Evolutionary conservation across 2,113 vertebrate genomes (phyloP).

Genomic region (Tricholaema leucomelas): DNA sequence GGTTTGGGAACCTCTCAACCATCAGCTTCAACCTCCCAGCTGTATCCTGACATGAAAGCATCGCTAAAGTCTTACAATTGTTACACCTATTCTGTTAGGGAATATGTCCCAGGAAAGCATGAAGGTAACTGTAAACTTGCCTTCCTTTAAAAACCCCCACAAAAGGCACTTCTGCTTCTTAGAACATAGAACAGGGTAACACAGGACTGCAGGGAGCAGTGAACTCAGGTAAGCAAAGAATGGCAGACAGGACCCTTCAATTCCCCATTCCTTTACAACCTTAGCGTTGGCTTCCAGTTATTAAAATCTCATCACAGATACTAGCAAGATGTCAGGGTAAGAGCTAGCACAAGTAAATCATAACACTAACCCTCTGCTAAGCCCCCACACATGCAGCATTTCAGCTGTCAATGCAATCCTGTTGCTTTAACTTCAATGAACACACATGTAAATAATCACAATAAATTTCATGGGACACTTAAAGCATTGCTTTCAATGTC

Average conservation of each 20-base stretch:
- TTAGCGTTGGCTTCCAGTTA: not conserved
- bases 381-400: not conserved
- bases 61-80: fast-evolving
- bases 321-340: not conserved
- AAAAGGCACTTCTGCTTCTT: not conserved
- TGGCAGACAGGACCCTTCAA: not conserved
- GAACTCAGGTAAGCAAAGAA: not conserved
- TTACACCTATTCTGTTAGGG: not conserved
- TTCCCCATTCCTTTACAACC: not conserved
- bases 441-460: not conserved
- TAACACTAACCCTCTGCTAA: not conserved
- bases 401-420: not conserved
- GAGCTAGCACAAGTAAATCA: not conserved
- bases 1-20: not conserved
- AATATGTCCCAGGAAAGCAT: not conserved
- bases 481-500: not conserved
- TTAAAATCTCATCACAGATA: not conserved
- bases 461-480: not conserved
- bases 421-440: not conserved
- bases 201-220: not conserved
- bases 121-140: not conserved
- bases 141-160: not conserved
- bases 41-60: not conserved
- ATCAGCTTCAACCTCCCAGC: not conserved
- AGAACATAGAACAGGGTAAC: not conserved